phyloP scores from a whole-genome alignment of 2,888 invertebrate genomes.

The Epistrophella euchroma region DNA sequence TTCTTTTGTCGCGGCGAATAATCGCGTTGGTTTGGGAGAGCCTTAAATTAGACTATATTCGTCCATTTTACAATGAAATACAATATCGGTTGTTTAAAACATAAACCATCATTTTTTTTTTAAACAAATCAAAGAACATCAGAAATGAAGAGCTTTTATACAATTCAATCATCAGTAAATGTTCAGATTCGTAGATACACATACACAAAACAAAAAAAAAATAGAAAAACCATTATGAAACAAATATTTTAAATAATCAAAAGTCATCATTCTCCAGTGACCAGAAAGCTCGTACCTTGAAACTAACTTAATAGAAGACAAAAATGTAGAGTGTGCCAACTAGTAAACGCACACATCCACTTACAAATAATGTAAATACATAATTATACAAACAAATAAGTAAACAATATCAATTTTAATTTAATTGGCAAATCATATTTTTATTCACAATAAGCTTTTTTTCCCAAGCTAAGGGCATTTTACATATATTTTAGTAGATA shows the following conservation, averaged over 20 bases:
- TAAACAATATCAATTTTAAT: slow-evolving; percentile 9
- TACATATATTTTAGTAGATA: slow-evolving; percentile 39
- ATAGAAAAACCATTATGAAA: not conserved
- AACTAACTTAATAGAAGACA: slow-evolving; percentile 18
- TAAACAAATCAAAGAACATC: slow-evolving; percentile 3
- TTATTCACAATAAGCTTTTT: slow-evolving; percentile 4
- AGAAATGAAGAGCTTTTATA: slow-evolving; percentile 25
- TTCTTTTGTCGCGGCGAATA: too few relatives aligned
- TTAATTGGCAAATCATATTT: slow-evolving; percentile 2
- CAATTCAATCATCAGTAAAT: slow-evolving; percentile 6
- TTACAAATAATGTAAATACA: slow-evolving; percentile 30
- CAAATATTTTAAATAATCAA: slow-evolving; percentile 2
- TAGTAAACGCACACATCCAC: slow-evolving; percentile 10
- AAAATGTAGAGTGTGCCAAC: slow-evolving; percentile 59
- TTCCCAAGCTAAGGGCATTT: slow-evolving; percentile 5
- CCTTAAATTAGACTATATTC: slow-evolving; percentile 55
- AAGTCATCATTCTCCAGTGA: slow-evolving; percentile 37
- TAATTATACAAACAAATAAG: slow-evolving; percentile 5
- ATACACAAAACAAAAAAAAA: slow-evolving; percentile 2
- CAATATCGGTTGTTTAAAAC: slow-evolving; percentile 57
- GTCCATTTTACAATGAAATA: slow-evolving; percentile 64
- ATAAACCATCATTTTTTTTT: not conserved
- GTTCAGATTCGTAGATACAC: not conserved
- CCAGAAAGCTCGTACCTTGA: slow-evolving; percentile 64
- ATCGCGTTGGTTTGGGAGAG: too few relatives aligned